Conservation (phyloP, 2,797 vertebrate genomes). For the Pipistrellus kuhlii region DNA sequence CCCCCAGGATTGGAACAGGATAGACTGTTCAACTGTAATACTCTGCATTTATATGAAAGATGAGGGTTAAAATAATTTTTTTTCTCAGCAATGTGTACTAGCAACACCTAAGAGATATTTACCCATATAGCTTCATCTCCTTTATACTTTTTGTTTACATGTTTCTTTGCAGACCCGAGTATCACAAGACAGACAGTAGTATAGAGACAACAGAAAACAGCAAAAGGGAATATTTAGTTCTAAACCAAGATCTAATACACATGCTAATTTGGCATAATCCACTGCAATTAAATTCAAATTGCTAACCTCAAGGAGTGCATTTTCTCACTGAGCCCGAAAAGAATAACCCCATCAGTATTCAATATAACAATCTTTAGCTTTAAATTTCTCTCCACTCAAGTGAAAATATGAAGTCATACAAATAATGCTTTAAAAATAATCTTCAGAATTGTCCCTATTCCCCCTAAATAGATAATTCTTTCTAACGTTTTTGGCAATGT, state of each 20-base stretch:
- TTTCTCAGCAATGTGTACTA: background rate
- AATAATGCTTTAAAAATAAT: constrained; percentile 56
- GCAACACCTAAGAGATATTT: background rate
- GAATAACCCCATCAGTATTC: background rate
- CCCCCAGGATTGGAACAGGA: constrained; percentile 67
- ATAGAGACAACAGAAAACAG: background rate
- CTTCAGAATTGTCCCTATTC: accelerated
- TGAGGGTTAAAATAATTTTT: background rate
- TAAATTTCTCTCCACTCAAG: background rate
- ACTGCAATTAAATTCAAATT: constrained; percentile 6
- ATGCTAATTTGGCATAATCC: background rate
- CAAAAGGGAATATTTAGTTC: background rate
- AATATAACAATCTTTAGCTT: background rate
- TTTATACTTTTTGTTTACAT: background rate
- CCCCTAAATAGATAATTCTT: constrained; percentile 70
- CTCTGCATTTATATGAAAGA: background rate
- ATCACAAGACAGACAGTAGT: background rate
- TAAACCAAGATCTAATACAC: background rate
- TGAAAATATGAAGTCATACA: constrained; percentile 25
- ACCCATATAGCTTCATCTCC: background rate
- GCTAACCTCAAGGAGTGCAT: background rate
- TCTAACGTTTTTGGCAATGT: constrained; percentile 14
- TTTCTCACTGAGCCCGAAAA: background rate
- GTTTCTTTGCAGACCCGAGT: background rate
- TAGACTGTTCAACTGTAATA: background rate